Conservation (phyloP, 1,140 invertebrate genomes). For the Drosophila carrolli region DNA sequence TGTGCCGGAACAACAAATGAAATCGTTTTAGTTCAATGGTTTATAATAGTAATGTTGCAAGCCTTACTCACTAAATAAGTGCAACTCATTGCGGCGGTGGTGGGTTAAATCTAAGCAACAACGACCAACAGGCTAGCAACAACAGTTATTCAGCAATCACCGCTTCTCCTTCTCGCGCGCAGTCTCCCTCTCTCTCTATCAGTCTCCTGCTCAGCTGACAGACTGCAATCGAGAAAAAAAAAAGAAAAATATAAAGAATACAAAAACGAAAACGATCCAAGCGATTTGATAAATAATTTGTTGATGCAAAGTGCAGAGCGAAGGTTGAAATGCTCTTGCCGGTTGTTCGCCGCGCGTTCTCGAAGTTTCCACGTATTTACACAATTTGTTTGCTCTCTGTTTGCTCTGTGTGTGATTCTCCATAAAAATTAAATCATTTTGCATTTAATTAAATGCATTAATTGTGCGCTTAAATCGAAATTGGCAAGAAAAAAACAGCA, state of each 20-base stretch:
- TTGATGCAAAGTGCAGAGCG: constrained; percentile 66
- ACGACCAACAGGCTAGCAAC: constrained; percentile 75
- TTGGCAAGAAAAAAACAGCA: constrained; percentile 52
- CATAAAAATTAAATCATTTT: constrained; percentile 67
- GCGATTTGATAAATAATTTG: constrained; percentile 58
- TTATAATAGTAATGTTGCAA: constrained; percentile 35
- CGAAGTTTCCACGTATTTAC: constrained; percentile 59
- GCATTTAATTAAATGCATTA: constrained; percentile 76
- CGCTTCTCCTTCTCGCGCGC: constrained; percentile 22
- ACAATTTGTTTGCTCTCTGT: constrained; percentile 32
- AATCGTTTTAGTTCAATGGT: constrained; percentile 2
- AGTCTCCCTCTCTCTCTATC: constrained; percentile 32
- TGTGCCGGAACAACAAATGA: constrained; percentile 45
- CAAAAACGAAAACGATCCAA: constrained; percentile 18
- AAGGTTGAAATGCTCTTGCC: constrained; percentile 29
- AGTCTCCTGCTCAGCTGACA: constrained; percentile 68
- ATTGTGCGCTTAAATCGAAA: constrained; percentile 35
- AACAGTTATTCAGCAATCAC: constrained; percentile 65
- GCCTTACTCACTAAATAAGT: constrained; percentile 51
- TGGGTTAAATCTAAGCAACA: constrained; percentile 26
- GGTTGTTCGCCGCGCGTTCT: constrained; percentile 47
- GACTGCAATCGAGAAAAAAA: constrained; percentile 61
- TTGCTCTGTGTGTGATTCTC: constrained; percentile 47
- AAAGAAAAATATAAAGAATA: constrained; percentile 43
- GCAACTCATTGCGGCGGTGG: constrained; percentile 67